These are phyloP conservation scores for Epiblema foenella DNA, from an alignment of 2,888 invertebrate species.

Conservation along the genomic window DNA sequence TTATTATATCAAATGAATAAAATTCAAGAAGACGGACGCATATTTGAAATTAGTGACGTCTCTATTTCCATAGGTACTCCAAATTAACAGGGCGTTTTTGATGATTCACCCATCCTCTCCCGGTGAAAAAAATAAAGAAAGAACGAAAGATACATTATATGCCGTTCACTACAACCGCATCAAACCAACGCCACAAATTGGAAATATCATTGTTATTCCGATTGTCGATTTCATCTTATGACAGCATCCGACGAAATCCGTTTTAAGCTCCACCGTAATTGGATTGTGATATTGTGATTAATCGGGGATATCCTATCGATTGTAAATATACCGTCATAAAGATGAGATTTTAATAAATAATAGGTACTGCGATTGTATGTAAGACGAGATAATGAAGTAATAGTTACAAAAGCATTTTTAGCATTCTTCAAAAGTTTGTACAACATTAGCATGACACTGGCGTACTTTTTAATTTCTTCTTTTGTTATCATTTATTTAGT, in stretches of 20 bases:
- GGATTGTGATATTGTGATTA: conserved; percentile 42
- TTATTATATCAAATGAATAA: too few relatives aligned
- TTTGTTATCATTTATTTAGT: too few relatives aligned
- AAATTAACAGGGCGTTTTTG: too few relatives aligned
- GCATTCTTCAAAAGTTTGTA: too few relatives aligned
- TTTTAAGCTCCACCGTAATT: conserved; percentile 35
- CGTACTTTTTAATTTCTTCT: too few relatives aligned
- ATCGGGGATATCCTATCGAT: conserved; percentile 33
- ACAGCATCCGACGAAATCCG: conserved; percentile 35
- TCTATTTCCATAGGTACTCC: too few relatives aligned
- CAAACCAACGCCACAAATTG: conserved; percentile 21
- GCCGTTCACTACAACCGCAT: conserved; percentile 22
- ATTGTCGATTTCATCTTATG: conserved; percentile 37
- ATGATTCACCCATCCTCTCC: too few relatives aligned
- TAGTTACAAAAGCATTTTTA: conserved; percentile 6
- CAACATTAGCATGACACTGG: too few relatives aligned
- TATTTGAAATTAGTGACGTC: too few relatives aligned
- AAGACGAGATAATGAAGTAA: conserved; percentile 41
- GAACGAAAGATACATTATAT: conserved; percentile 4
- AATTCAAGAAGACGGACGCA: too few relatives aligned
- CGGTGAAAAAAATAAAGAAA: too few relatives aligned
- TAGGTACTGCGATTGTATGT: conserved; percentile 25
- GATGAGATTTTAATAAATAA: conserved; percentile 22
- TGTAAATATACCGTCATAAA: conserved; percentile 29
- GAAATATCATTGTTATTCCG: conserved; percentile 38